phyloP scores from a whole-genome alignment of 2,113 vertebrate genomes.

The Accipiter cooperii region DNA sequence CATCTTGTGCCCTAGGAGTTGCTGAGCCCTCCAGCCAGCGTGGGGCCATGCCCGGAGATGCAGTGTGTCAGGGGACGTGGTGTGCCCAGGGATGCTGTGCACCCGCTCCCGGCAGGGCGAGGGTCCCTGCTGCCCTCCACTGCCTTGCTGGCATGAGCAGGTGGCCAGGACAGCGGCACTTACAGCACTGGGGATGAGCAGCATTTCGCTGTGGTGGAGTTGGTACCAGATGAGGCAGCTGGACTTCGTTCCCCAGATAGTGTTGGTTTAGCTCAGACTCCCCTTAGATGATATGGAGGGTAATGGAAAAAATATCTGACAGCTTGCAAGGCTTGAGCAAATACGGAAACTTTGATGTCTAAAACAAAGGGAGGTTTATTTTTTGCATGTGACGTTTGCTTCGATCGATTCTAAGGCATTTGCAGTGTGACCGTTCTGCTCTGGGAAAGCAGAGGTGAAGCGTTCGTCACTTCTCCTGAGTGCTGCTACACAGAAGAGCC shows the following conservation, averaged over 20 bases:
- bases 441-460: not conserved
- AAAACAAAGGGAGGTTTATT: not conserved
- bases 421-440: not conserved
- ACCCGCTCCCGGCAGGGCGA: not conserved
- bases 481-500: accelerated
- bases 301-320: not conserved
- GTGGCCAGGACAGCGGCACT: not conserved
- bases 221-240: not conserved
- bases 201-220: accelerated
- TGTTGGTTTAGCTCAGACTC: not conserved
- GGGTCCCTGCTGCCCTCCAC: not conserved
- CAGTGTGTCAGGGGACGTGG: accelerated
- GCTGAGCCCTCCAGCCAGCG: not conserved
- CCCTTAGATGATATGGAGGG: not conserved
- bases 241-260: not conserved
- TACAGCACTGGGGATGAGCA: accelerated
- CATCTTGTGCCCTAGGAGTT: not conserved
- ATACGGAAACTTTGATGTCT: not conserved
- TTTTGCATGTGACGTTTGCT: not conserved
- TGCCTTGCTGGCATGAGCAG: not conserved
- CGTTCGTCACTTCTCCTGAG: accelerated
- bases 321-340: not conserved
- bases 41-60: not conserved
- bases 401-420: accelerated
- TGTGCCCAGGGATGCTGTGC: not conserved